Percentiles rank a stretch among this genome's conserved stretches.
Conservation (phyloP, 2,113 vertebrate genomes). For the Panthera leo region DNA sequence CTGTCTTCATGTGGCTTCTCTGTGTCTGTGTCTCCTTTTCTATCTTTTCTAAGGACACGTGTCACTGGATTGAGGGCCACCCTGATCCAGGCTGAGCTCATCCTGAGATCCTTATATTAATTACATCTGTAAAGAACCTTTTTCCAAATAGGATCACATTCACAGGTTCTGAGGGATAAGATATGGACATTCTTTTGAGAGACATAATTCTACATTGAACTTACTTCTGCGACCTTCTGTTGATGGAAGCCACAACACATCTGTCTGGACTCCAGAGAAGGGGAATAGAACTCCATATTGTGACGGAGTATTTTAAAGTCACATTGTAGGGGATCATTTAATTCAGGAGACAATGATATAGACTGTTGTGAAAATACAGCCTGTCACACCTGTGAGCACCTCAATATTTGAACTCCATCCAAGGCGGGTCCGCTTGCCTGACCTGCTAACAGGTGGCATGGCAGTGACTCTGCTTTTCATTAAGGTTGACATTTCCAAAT, state of each 20-base stretch:
- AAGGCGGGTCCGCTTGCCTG: neutral
- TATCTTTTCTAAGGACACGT: neutral
- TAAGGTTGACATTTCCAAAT: neutral
- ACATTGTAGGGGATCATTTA: fast-evolving
- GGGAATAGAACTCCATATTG: too few relatives aligned
- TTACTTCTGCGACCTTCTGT: neutral
- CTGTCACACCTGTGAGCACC: neutral
- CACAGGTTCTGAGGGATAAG: neutral
- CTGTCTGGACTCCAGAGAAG: neutral
- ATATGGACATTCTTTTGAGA: neutral
- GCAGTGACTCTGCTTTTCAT: neutral
- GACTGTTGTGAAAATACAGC: neutral
- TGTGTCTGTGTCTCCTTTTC: neutral
- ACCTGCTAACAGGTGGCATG: neutral
- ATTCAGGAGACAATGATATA: neutral
- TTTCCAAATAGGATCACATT: neutral
- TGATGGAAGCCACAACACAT: neutral
- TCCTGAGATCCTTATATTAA: neutral
- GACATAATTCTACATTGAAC: neutral
- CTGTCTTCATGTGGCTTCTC: neutral
- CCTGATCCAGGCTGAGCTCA: neutral
- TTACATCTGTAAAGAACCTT: neutral
- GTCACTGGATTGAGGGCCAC: neutral
- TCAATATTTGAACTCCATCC: fast-evolving
- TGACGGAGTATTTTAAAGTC: neutral